These are phyloP conservation scores for Chrysopilus asiliformis DNA, from an alignment of 2,888 invertebrate species.

Conservation along the genomic window DNA sequence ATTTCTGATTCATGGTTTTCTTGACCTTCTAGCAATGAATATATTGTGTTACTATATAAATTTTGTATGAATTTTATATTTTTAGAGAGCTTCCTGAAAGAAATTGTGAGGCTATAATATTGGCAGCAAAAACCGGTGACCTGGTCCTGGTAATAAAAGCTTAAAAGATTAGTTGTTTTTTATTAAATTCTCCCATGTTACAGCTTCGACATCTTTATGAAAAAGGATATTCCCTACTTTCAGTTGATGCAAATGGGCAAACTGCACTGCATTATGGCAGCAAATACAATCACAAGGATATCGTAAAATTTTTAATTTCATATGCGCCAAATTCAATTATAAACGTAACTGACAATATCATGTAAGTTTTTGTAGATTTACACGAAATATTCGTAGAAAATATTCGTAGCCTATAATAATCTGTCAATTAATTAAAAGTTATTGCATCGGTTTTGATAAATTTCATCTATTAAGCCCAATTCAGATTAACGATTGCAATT, in stretches of 20 bases:
- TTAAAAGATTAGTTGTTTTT: slow-evolving; percentile 6
- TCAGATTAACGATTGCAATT: no score
- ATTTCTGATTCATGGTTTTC: no score
- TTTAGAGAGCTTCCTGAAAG: slow-evolving; percentile 70
- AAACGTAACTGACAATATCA: slow-evolving; percentile 75
- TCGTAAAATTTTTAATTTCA: slow-evolving; percentile 77
- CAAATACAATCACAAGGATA: slow-evolving; percentile 76
- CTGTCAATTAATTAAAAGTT: no score
- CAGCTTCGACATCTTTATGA: slow-evolving; percentile 73
- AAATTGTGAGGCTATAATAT: slow-evolving; percentile 66
- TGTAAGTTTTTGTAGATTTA: slow-evolving; percentile 42
- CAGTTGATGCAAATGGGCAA: slow-evolving; percentile 72
- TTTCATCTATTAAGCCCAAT: no score
- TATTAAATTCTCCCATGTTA: slow-evolving; percentile 1
- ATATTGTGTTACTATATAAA: no score
- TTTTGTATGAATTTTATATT: no score
- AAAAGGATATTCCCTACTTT: slow-evolving; percentile 69
- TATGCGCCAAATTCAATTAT: slow-evolving; percentile 71
- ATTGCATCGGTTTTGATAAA: no score
- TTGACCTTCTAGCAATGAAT: no score
- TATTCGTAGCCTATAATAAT: no score
- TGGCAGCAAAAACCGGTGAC: slow-evolving; percentile 74
- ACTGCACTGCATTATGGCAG: slow-evolving; percentile 84
- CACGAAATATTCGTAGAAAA: no score
- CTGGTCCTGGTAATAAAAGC: slow-evolving; percentile 48